Conservation (phyloP, 1,140 invertebrate genomes). For the Aphaenogaster ashmeadi region DNA sequence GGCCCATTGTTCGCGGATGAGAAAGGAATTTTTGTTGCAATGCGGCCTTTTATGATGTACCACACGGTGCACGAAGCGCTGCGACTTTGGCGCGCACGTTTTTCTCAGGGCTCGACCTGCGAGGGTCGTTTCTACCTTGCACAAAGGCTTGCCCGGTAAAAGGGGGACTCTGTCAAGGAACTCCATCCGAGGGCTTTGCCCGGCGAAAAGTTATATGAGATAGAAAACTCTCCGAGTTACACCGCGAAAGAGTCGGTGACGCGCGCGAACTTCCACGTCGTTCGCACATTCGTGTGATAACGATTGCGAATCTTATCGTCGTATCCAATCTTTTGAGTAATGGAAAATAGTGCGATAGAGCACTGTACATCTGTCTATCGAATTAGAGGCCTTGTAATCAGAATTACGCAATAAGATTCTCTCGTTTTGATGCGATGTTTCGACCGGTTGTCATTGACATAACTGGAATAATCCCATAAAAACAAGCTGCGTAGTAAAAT, state of each 20-base stretch:
- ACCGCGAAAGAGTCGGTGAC: neutral
- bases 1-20: slow-evolving; percentile 60
- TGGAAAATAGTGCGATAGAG: neutral
- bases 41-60: slow-evolving; percentile 49
- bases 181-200: slow-evolving; percentile 66
- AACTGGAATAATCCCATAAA: neutral
- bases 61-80: slow-evolving; percentile 31
- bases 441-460: neutral
- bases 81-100: slow-evolving; percentile 35
- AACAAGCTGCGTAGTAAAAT: neutral
- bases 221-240: slow-evolving; percentile 68
- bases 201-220: slow-evolving; percentile 55
- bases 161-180: slow-evolving; percentile 56
- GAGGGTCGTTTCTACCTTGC: slow-evolving; percentile 61
- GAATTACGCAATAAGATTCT: neutral
- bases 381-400: neutral
- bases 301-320: slow-evolving; percentile 22
- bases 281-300: neutral
- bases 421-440: neutral
- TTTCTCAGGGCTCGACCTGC: slow-evolving; percentile 57
- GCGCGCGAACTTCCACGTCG: slow-evolving; percentile 26
- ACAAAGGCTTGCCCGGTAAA: slow-evolving; percentile 66
- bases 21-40: slow-evolving; percentile 68
- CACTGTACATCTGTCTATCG: neutral
- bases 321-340: slow-evolving; percentile 15